Evolutionary conservation across 2,797 vertebrate genomes (phyloP), one percentile per base, ranked within the genome.

Genomic region (Pseudochromis fuscus): DNA sequence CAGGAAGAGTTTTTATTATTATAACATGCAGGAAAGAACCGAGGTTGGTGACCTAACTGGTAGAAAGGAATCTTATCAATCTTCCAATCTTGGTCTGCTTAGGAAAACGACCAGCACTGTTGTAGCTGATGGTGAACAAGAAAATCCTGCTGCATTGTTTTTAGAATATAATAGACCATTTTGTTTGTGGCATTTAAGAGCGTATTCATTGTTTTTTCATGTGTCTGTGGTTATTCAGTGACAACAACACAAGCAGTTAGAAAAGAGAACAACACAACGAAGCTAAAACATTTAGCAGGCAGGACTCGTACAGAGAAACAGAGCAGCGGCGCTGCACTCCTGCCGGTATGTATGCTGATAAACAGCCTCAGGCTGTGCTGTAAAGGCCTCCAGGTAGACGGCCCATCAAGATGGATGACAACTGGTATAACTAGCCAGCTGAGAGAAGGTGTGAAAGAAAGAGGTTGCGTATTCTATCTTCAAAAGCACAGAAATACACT

Each of bases 291-390:
- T 57, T 38, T 13, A 42, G 33, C 52, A 37, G 31, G 13, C 11
- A 30, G 48, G 38, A 40, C 30, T 23, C 25, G 3, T 50, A 60
- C 19, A 48, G 24, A 24, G n/a, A 40, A 18, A 40, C 18, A 18
- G 38, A 18, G 15, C 45, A 35, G 27, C 24, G 7, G 10, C 1
- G 28, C 28, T 55, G 27, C n/a, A 15, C 27, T 46, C 56, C 44
- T 61, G 18, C 30, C 18, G n/a, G n/a, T 28, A 11, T 49, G 27
- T 45, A 21, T 16, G 7, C 35, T 28, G 21, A 27, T 51, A 42
- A 50, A 55, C 23, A 15, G 55, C 72, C 45, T 59, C 10, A 61
- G 67, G 75, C 60, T 50, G 2, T 3, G 42, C 52, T 19, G 9
- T 12, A 15, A 33, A 25, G 7, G 19, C 25, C 7, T 61, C 19